phyloP scores from a whole-genome alignment of 2,797 vertebrate genomes.

The Chelidonichthys spinosus region DNA sequence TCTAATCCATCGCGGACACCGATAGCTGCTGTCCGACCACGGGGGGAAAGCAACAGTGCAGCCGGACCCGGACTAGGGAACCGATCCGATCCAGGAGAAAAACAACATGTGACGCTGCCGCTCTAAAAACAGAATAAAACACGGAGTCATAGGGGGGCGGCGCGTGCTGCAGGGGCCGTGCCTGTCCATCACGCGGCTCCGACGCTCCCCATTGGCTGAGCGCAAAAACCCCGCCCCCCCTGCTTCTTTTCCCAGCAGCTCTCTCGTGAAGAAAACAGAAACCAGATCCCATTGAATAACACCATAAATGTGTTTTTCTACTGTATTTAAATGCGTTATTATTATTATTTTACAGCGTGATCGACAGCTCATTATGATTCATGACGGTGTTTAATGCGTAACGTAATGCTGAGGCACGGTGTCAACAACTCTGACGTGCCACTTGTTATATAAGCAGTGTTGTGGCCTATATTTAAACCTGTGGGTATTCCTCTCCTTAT shows the following conservation, averaged over 20 bases:
- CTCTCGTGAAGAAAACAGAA: conserved; percentile 42
- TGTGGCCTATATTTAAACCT: conserved; percentile 77
- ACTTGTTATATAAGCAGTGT: conserved; percentile 78
- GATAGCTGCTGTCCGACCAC: conserved; percentile 68
- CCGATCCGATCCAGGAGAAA: conserved; percentile 88
- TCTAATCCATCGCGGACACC: conserved; percentile 55
- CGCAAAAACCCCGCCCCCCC: conserved; percentile 26
- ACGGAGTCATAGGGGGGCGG: conserved; percentile 83
- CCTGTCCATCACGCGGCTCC: conserved; percentile 62
- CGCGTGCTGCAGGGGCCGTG: conserved; percentile 75
- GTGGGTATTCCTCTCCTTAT: conserved; percentile 62
- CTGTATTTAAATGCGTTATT: neutral
- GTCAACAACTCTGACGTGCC: conserved; percentile 75
- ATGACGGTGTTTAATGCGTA: conserved; percentile 36
- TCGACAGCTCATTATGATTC: conserved; percentile 16
- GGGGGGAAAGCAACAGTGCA: conserved; percentile 81
- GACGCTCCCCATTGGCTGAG: conserved; percentile 76
- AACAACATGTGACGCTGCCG: conserved; percentile 98
- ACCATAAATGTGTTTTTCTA: neutral
- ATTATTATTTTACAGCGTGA: neutral
- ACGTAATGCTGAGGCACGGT: conserved; percentile 46
- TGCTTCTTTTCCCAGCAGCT: conserved; percentile 19
- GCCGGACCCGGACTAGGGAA: conserved; percentile 82
- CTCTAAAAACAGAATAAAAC: conserved; percentile 83
- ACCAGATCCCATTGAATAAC: conserved; percentile 37